Evolutionary conservation across 2,888 invertebrate species (phyloP), one percentile per base, ranked within the genome.

Genomic region (Lepidonotus clava): DNA sequence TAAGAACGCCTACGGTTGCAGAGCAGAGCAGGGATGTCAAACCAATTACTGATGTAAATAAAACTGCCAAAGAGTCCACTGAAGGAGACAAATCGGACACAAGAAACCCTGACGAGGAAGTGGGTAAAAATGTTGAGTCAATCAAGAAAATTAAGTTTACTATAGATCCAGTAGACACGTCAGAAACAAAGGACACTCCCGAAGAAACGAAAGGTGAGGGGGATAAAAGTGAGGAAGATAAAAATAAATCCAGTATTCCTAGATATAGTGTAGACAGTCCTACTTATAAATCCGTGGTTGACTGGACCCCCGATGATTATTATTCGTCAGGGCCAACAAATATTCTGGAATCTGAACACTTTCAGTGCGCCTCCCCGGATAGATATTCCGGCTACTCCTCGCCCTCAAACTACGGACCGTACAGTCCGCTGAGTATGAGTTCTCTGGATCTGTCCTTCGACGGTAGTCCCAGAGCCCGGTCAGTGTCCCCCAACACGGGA

Each of bases 201-300:
- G 46, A 34, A n/a, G 80, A 53, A 51, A 67, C 36, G 36, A 14
- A 38, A 21, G 24, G 18, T 36, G 38, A 38, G 34, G 61, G 38
- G 34, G 71, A 66, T 28, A 11, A 66, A 18, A 18, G 8, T 32
- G 71, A 71, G 21, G 5, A 34, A 34, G 71, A 71, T 34, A 34
- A 34, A 18, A 71, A 36, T 0, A 71, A 71, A 46, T 41, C 46
- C 24, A 6, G 40, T 67, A 71, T 71, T 11, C 6, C 88, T 38
- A 84, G 89, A 21, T 92, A 91, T 88, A 92, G 92, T 86, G 92
- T 92, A 36, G 91, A 93, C 86, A 92, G 92, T 88, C 93, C 93
- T 34, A 91, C 92, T 18, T 92, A 93, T 85, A 88, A 91, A 86
- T 77, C 88, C 11, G 88, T 90, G 24, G 87, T 88, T 4, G 89